These are phyloP conservation scores for Argentina silus DNA, from an alignment of 2,797 vertebrate species.

Conservation along the genomic window DNA sequence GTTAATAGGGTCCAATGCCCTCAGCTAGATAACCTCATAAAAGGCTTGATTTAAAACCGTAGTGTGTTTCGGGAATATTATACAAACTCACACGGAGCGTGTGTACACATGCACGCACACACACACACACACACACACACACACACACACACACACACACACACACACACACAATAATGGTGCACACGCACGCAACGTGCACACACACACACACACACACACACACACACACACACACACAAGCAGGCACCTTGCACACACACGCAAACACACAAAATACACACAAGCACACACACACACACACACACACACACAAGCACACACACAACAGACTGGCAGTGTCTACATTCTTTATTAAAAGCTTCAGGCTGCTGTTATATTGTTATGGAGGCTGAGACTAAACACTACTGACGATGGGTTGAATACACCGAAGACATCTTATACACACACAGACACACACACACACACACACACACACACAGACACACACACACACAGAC, in stretches of 20 bases:
- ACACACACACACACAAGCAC: neutral
- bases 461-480: conserved; percentile 11
- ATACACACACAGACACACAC: conserved; percentile 2
- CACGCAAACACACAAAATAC: too few species aligned
- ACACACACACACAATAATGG: neutral
- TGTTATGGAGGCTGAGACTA: too few species aligned
- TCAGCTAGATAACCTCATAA: conserved; percentile 74
- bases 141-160: conserved; percentile 9
- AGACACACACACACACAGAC: conserved; percentile 1
- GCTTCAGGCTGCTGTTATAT: too few species aligned
- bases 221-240: conserved; percentile 9
- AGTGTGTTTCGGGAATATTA: conserved; percentile 52
- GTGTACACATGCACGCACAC: conserved; percentile 2
- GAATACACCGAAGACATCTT: too few species aligned
- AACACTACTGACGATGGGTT: too few species aligned
- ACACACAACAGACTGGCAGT: conserved; percentile 9
- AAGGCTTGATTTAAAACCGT: conserved; percentile 69
- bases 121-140: conserved; percentile 37
- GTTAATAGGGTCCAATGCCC: conserved; percentile 68
- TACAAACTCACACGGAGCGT: conserved; percentile 32
- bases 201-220: conserved; percentile 5
- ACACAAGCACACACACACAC: neutral
- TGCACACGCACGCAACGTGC: neutral
- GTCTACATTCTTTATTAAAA: too few species aligned
- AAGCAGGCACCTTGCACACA: too few species aligned